These are phyloP conservation scores for Xestia xanthographa DNA, from an alignment of 2,888 invertebrate genomes.

Conservation along the genomic window DNA sequence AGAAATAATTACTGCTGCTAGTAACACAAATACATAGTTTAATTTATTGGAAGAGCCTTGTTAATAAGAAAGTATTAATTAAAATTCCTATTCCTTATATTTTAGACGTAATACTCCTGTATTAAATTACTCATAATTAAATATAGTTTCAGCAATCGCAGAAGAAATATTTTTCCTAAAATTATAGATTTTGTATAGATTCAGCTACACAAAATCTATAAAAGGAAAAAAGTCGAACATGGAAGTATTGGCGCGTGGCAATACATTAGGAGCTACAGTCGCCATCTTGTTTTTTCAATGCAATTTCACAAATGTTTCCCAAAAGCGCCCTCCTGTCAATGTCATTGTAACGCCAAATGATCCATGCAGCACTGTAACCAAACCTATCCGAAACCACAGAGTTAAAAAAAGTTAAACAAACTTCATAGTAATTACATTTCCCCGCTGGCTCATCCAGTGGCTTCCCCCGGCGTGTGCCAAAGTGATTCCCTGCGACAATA, in stretches of 20 bases:
- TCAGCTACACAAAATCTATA: too few species aligned
- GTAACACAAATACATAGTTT: background rate
- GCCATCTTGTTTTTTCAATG: background rate
- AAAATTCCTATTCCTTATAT: background rate
- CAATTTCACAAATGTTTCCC: background rate
- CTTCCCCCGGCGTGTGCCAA: constrained; percentile 70
- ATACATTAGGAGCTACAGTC: background rate
- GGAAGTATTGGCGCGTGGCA: background rate
- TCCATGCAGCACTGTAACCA: constrained; percentile 1
- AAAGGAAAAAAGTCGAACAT: background rate
- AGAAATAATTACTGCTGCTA: background rate
- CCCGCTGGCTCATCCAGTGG: constrained; percentile 49
- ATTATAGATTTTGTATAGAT: too few species aligned
- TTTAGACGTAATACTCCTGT: too few species aligned
- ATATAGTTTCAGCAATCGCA: background rate
- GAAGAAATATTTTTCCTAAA: too few species aligned
- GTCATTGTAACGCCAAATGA: background rate
- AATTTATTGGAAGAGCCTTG: background rate
- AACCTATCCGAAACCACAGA: constrained; percentile 29
- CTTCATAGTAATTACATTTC: constrained; percentile 50
- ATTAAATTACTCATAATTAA: background rate
- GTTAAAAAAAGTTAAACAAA: constrained; percentile 34
- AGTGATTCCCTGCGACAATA: constrained; percentile 83
- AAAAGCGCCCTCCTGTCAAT: background rate
- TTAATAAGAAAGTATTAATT: background rate